Conservation (phyloP, 2,113 vertebrate species). For the Pungitius pungitius region DNA sequence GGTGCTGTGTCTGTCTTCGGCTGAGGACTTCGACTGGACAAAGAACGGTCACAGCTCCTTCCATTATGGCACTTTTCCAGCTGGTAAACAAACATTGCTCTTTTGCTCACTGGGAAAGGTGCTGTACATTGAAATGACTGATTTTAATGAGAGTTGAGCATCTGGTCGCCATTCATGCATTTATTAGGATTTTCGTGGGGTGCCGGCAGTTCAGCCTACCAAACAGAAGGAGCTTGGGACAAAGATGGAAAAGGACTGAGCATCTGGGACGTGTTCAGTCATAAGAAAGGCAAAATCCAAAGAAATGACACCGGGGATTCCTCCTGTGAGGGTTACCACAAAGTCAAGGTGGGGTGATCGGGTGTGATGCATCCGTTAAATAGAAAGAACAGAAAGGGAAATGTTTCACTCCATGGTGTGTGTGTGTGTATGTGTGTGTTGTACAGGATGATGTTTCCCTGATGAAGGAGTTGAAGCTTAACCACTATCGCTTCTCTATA, state of each 20-base stretch:
- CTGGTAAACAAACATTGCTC: constrained; percentile 73
- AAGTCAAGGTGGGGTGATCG: constrained; percentile 82
- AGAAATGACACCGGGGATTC: constrained; percentile 86
- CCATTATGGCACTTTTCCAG: constrained; percentile 93
- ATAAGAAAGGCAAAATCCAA: constrained; percentile 83
- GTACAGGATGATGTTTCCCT: constrained; percentile 88
- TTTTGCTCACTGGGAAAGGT: constrained; percentile 1
- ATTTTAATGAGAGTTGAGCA: neutral
- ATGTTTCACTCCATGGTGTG: neutral
- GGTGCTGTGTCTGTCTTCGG: constrained; percentile 75
- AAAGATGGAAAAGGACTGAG: constrained; percentile 92
- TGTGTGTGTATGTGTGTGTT: constrained; percentile 16
- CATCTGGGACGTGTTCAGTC: constrained; percentile 93
- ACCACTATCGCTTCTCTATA: constrained; percentile 91
- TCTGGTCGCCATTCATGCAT: constrained; percentile 7
- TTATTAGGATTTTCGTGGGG: constrained; percentile 92
- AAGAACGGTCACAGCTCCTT: constrained; percentile 88
- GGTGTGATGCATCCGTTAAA: neutral
- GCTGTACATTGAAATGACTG: neutral
- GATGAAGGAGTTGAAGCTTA: constrained; percentile 88
- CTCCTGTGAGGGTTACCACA: constrained; percentile 90
- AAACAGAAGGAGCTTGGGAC: constrained; percentile 96
- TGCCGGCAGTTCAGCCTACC: constrained; percentile 92
- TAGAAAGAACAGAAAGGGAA: neutral
- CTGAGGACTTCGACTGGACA: constrained; percentile 85